Evolutionary conservation across 2,888 invertebrate species (phyloP).

Genomic region (Nasonia oneida): DNA sequence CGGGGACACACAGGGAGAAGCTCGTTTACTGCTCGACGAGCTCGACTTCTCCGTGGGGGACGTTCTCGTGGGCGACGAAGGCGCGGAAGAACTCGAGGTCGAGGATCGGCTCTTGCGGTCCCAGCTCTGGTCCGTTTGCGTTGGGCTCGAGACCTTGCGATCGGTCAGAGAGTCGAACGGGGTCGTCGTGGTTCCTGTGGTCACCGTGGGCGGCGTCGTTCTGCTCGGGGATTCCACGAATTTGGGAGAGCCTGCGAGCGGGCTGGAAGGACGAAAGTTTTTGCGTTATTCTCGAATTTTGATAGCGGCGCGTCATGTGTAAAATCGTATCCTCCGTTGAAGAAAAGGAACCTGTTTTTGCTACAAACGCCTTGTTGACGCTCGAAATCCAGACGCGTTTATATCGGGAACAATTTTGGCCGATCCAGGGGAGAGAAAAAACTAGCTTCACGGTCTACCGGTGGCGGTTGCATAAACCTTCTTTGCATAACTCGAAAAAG

Average conservation of each 20-base stretch:
- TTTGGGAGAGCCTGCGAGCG: constrained; percentile 43
- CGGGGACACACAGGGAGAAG: constrained; percentile 75
- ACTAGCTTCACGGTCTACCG: neutral
- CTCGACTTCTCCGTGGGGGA: constrained; percentile 64
- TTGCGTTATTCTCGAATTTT: neutral
- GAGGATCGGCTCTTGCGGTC: constrained; percentile 59
- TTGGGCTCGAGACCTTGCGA: constrained; percentile 75
- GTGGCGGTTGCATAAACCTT: constrained; percentile 9
- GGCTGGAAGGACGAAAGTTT: constrained; percentile 29
- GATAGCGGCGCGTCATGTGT: neutral
- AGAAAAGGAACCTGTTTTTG: constrained; percentile 5
- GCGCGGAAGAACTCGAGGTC: constrained; percentile 12
- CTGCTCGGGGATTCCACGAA: constrained; percentile 27
- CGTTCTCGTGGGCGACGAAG: constrained; percentile 66
- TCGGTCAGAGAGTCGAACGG: constrained; percentile 28
- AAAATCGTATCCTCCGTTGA: too few relatives aligned
- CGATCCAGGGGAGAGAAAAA: neutral
- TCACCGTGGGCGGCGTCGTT: neutral
- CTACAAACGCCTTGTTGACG: neutral
- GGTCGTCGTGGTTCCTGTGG: neutral
- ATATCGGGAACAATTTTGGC: constrained; percentile 20
- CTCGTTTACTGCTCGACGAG: constrained; percentile 65
- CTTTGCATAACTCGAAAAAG: constrained; percentile 28
- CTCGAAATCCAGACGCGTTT: neutral
- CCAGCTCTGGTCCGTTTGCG: constrained; percentile 74